phyloP scores from a whole-genome alignment of 2,797 vertebrate species.

The Pseudotriccus pelzelni region DNA sequence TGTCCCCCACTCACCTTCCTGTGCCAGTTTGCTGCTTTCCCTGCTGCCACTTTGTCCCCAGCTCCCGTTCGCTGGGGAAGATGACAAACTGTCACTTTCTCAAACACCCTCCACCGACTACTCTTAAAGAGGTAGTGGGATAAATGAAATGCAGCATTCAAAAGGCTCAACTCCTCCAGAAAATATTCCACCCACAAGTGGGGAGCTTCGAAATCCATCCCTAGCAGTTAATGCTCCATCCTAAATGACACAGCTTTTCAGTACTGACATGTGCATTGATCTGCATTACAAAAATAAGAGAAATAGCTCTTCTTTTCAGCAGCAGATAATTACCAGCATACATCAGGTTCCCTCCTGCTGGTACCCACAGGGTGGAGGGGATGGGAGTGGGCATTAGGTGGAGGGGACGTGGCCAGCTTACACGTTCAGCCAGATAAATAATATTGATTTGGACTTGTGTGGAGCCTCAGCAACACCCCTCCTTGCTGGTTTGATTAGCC shows the following conservation, averaged over 20 bases:
- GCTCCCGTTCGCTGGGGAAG: conserved; percentile 11
- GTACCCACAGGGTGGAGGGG: conserved; percentile 47
- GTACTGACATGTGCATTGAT: conserved; percentile 34
- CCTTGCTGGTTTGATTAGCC: conserved; percentile 41
- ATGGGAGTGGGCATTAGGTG: conserved; percentile 61
- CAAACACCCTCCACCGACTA: conserved; percentile 42
- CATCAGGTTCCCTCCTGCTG: conserved; percentile 58
- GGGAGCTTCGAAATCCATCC: conserved; percentile 60
- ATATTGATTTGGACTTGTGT: conserved; percentile 52
- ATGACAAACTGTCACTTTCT: conserved; percentile 67
- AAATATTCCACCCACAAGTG: conserved; percentile 50
- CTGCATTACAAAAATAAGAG: conserved; percentile 66
- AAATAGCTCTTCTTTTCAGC: conserved; percentile 58
- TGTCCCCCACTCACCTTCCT: neutral
- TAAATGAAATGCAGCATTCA: conserved; percentile 61
- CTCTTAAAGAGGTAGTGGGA: conserved; percentile 65
- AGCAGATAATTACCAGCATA: conserved; percentile 58
- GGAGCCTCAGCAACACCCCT: neutral
- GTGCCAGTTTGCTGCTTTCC: conserved; percentile 24
- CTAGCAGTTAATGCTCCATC: conserved; percentile 59
- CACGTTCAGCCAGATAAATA: conserved; percentile 45
- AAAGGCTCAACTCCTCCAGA: conserved; percentile 64
- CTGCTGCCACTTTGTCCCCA: conserved; percentile 5
- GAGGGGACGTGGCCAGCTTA: neutral
- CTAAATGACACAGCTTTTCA: conserved; percentile 62